Percentiles rank a stretch among this genome's conserved stretches.
These are phyloP conservation scores for Saccopteryx bilineata DNA, from an alignment of 2,113 vertebrate genomes.

Conservation along the genomic window DNA sequence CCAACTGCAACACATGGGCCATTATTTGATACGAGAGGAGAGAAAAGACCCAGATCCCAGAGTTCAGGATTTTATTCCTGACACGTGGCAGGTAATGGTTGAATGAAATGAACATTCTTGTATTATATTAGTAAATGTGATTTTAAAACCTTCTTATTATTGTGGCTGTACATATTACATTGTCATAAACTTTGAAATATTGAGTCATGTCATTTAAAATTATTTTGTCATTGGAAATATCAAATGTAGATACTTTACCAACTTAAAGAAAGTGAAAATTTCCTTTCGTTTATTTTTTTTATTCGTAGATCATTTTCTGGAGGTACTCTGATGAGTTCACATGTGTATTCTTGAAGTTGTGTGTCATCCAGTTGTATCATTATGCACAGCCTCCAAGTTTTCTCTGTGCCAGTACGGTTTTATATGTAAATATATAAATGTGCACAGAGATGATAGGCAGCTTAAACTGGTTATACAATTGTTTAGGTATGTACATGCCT, in stretches of 20 bases:
- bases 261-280: conserved; percentile 35
- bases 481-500: not conserved
- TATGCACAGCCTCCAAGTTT: not conserved
- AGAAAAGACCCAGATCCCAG: conserved; percentile 87
- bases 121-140: conserved; percentile 19
- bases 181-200: not conserved
- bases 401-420: not conserved
- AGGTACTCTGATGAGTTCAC: not conserved
- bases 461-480: not conserved
- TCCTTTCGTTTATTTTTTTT: not conserved
- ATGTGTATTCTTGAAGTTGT: not conserved
- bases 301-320: not conserved
- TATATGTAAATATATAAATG: not conserved
- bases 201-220: not conserved
- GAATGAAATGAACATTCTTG: not conserved
- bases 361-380: not conserved
- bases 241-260: not conserved
- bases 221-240: not conserved
- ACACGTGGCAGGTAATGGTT: conserved; percentile 88
- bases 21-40: conserved; percentile 86
- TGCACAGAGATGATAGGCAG: not conserved
- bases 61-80: conserved; percentile 88
- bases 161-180: not conserved
- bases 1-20: conserved; percentile 88
- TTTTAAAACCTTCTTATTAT: not conserved